These are phyloP conservation scores for Drosophila setifemur DNA, from an alignment of 1,140 invertebrate species.

Conservation along the genomic window DNA sequence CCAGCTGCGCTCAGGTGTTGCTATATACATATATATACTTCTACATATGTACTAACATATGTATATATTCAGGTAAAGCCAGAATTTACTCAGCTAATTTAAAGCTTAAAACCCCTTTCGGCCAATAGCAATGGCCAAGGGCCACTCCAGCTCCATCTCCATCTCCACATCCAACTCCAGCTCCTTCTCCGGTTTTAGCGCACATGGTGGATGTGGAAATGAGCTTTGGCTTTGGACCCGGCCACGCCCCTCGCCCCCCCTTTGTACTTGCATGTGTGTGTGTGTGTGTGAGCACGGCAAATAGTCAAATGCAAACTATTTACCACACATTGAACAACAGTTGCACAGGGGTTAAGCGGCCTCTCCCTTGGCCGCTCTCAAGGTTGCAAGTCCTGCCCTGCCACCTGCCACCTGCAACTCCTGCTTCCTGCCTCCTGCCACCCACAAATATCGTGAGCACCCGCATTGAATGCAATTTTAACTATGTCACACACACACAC, in stretches of 20 bases:
- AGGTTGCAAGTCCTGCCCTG: not conserved
- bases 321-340: constrained; percentile 73
- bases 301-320: constrained; percentile 73
- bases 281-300: constrained; percentile 38
- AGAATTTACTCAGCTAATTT: constrained; percentile 64
- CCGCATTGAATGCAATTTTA: constrained; percentile 58
- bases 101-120: constrained; percentile 36
- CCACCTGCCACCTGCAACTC: not conserved
- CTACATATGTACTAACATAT: not conserved
- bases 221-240: too few relatives aligned
- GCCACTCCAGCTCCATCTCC: constrained; percentile 24
- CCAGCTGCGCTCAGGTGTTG: constrained; percentile 11
- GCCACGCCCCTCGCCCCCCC: constrained; percentile 4
- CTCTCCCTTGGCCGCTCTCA: not conserved
- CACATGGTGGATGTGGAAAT: not conserved
- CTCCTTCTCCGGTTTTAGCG: too few relatives aligned
- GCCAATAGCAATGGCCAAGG: constrained; percentile 7
- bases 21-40: not conserved
- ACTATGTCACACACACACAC: constrained; percentile 53
- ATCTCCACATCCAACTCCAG: too few relatives aligned
- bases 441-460: constrained; percentile 1
- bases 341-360: constrained; percentile 42
- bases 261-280: constrained; percentile 5
- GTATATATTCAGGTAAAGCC: not conserved
- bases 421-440: not conserved